Base-by-base conservation (phyloP, 2,797 vertebrate species). In the Orestias chungarensis region DNA sequence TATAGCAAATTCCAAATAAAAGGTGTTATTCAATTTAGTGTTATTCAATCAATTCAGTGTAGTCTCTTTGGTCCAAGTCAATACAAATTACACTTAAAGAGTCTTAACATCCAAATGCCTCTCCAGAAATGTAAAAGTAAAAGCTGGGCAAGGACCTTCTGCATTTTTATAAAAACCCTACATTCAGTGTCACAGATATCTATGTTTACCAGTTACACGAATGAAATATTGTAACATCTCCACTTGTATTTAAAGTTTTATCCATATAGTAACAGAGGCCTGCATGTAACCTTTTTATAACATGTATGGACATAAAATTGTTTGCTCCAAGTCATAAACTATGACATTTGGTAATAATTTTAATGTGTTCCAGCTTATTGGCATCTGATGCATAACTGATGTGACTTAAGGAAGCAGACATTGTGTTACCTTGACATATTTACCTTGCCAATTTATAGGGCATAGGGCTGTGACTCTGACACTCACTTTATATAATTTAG, bases 401-500 rank as follows among this genome's bases (percentile, higher is more conserved):
- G 5, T 74, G 46, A 74, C 64, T 73, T 66, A 73, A 66, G n/a
- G 42, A 73, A 50, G 42, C 50, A 57, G 40, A 46, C 71, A 44
- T 66, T 64, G 35, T 8, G 61, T 12, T 64, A 29, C 44, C 50
- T 43, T 15, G 10, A 14, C 61, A 47, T 35, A 15, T 71, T 65
- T 59, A 75, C 49, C 44, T 70, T 47, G 47, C 17, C 6, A 9
- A 11, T 43, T 15, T 68, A 54, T 23, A 33, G 0, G 23, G 7
- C 40, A 52, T 25, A 3, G 44, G 57, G 11, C 25, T 49, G 59
- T 67, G 47, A 49, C 46, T 42, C 33, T 31, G 46, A 46, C 11
- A 20, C 23, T 47, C n/a, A 14, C 27, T 27, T 29, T 59, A 3
- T 49, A 29, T 49, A 2, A 66, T 54, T 12, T 17, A 46, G n/a